phyloP scores from a whole-genome alignment of 2,113 vertebrate genomes.

The Sorex fumeus region DNA sequence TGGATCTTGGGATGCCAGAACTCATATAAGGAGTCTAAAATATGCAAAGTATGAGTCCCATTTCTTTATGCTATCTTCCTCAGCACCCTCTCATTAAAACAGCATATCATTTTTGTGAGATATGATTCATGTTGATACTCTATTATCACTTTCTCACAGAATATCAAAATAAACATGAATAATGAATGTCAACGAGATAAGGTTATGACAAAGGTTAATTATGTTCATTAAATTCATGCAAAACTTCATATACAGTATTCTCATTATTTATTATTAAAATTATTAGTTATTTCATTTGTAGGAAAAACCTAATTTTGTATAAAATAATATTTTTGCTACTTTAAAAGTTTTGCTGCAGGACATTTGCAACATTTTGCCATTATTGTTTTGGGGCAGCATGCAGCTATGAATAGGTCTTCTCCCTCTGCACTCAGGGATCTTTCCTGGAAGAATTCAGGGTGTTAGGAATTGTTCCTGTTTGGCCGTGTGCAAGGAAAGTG shows the following conservation, averaged over 20 bases:
- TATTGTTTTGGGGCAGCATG: too few species aligned
- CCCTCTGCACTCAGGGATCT: too few species aligned
- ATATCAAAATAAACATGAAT: background rate
- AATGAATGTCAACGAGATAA: background rate
- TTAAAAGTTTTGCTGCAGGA: background rate
- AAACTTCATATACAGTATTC: background rate
- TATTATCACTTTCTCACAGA: background rate
- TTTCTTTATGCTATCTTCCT: too few species aligned
- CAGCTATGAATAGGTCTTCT: too few species aligned
- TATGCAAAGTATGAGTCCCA: too few species aligned
- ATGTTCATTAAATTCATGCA: background rate
- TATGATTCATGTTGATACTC: background rate
- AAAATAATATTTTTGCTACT: constrained; percentile 9
- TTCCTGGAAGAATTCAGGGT: too few species aligned
- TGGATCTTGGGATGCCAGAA: too few species aligned
- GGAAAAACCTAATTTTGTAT: background rate
- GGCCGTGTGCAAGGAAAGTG: too few species aligned
- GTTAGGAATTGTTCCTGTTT: too few species aligned
- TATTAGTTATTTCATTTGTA: background rate
- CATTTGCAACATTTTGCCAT: background rate
- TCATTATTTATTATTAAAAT: background rate
- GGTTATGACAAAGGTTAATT: background rate
- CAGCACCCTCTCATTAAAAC: too few species aligned
- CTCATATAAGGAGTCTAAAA: too few species aligned
- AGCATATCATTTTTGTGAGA: too few species aligned